Base-by-base conservation (phyloP, 2,888 invertebrate species). In the Chymomyza procnemis region DNA sequence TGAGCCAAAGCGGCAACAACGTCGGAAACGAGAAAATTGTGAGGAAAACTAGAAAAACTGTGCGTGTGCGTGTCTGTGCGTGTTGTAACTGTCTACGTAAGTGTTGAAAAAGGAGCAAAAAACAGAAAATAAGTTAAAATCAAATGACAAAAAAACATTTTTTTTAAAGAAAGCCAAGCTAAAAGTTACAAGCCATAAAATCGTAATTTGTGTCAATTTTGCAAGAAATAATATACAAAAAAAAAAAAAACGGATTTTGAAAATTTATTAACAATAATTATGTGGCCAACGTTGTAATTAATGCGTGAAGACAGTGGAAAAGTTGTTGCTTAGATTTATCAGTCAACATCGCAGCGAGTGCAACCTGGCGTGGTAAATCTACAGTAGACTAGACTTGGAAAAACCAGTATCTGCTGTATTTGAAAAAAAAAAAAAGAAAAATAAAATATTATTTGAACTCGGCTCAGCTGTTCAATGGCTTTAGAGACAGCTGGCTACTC, bases 321-420 rank as follows among this genome's bases (percentile, higher is more conserved):
- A 78, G 57, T 76, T 75, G 57, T 76, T 75, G 81, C 73, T 60
- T 66, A 60, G 67, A 64, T 69, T 58, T 60, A 71, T 58, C 67
- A 52, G n/a, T 79, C 72, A 79, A 71, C 69, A 73, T 74, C 67
- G 71, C 26, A 12, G 14, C 68, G 66, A 73, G 69, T 73, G 79
- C 73, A 67, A 48, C 52, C 64, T 67, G 66, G 68, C 76, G 62
- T 72, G 68, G 14, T 12, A 46, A 14, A 18, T 9, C 18, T 16
- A 58, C 34, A 19, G 16, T 65, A 69, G 26, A 4, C 18, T 16
- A 58, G 16, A 19, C 12, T 65, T 68, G 26, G 4, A 26, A 26
- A 86, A 86, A 82, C 86, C 81, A 72, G 84, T 84, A 74, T 75
- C 75, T 78, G 74, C 14, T n/a, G n/a, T n/a, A n/a, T n/a, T n/a